Base-by-base conservation (phyloP, 2,113 vertebrate genomes). In the Bettongia penicillata region DNA sequence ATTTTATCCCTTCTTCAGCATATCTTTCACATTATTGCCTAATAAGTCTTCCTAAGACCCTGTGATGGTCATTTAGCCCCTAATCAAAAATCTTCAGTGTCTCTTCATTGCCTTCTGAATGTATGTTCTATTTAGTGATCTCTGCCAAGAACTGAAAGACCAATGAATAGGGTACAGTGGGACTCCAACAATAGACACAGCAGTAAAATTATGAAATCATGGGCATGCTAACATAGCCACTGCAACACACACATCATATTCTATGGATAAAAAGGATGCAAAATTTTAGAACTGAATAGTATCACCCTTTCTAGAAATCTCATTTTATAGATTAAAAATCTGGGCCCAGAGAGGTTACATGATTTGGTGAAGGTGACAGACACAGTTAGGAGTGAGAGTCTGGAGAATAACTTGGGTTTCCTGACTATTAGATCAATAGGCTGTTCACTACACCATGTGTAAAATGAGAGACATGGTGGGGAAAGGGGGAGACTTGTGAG, bases 251-350 rank as follows among this genome's bases (percentile, higher is more conserved):
- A 68, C 4, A 68, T 68, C 3, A 22, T 16, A 68, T 68, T 37
- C 31, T 37, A 68, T 12, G 28, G 31, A 68, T 28, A 68, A 68
- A 68, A 68, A 37, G 10, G 57, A 37, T 57, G 26, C 57, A 68
- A 37, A 37, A 68, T 31, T 68, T 31, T 37, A 68, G 28, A 37
- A 31, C 3, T 68, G 11, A 37, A 37, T 37, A 68, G 31, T 37
- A 68, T 37, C 31, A 93, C 94, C 28, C 23, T 95, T 50, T 95
- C 9, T 48, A 28, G 53, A 93, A 43, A 53, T 53, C 31, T 91
- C 84, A 51, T 43, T 92, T 90, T 68, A 55, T 77, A 96, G 57
- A 93, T 84, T 68, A 93, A 26, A 89, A 93, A 92, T 91, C 51
- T 93, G 28, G 92, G 90, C 90, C 48, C 47, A 92, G 51, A 90